Base-by-base conservation (phyloP, 2,888 invertebrate species). In the Cheiracanthium punctorium region DNA sequence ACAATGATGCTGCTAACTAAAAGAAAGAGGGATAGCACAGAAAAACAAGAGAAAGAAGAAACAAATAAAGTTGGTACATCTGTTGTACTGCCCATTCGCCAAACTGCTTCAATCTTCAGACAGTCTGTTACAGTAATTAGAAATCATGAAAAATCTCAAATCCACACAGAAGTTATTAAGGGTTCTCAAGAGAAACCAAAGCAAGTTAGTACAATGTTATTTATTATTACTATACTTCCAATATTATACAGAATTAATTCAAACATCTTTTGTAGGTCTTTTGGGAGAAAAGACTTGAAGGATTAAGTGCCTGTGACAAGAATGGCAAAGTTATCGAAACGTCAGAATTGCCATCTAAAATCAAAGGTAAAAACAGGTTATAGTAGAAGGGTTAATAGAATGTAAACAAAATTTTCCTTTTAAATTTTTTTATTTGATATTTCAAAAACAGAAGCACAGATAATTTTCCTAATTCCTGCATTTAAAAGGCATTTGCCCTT, bases 61-160 rank as follows among this genome's bases (percentile, higher is more conserved):
- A 95, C 95, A 75, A 94, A 95, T 14, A 94, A 96, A 88, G 96
- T 95, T 88, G 98, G 98, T 92, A 95, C 96, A 12, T 96, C 97
- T 17, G 92, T 98, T 88, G 96, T 97, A 76, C 96, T 98, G 72
- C 99, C 99, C 0, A 98, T 98, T 87, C 94, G 98, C 64, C 98
- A 99, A 93, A 99, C 98, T 0, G 98, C 98, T 0, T 98, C 98
- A 1, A 98, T 99, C 91, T 99, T 99, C 92, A 99, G 99, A 91
- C 99, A 99, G 91, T 98, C 99, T 0, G 98, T 99, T 0, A 99
- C 98, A 0, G 96, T 99, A 5, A 95, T 97, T 90, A 96, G 96
- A 91, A 97, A 96, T 48, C 97, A 93, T 37, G 86, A 88, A 1
- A 37, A 37, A 10, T 96, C 96, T 90, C 95, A 96, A 93, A 96